phyloP scores from a whole-genome alignment of 2,113 vertebrate species.

The Gulo gulo region DNA sequence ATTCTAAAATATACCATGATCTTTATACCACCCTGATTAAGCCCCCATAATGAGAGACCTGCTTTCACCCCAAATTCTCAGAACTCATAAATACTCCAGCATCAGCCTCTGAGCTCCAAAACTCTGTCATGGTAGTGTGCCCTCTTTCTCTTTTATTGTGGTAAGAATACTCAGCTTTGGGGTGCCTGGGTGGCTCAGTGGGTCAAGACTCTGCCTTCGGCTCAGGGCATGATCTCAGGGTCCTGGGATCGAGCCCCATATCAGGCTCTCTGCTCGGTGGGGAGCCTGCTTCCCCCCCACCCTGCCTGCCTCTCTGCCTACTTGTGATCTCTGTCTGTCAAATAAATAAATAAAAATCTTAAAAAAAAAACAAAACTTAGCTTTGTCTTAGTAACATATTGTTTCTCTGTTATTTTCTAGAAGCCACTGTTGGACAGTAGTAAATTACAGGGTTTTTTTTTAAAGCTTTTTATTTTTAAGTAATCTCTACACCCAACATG shows the following conservation, averaged over 20 bases:
- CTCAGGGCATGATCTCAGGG: too few relatives aligned
- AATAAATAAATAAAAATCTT: too few relatives aligned
- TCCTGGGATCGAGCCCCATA: too few relatives aligned
- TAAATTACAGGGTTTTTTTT: neutral
- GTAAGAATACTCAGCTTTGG: neutral
- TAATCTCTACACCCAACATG: neutral
- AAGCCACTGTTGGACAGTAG: neutral
- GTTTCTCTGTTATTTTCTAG: neutral
- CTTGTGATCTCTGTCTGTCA: too few relatives aligned
- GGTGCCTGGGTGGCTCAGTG: too few relatives aligned
- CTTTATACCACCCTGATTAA: neutral
- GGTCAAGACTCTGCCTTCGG: too few relatives aligned
- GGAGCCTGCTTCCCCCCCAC: too few relatives aligned
- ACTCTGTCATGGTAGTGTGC: neutral
- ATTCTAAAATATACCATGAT: neutral
- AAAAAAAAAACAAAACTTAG: neutral
- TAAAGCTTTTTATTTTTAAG: neutral
- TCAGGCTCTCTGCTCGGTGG: accelerated
- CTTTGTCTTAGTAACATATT: neutral
- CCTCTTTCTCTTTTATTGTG: neutral
- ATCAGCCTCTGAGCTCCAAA: neutral
- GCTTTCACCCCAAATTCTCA: neutral
- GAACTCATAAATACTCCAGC: neutral
- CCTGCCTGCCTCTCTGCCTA: too few relatives aligned
- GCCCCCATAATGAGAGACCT: neutral